Conservation (phyloP, 2,888 invertebrate species). For the Apantesis nais region DNA sequence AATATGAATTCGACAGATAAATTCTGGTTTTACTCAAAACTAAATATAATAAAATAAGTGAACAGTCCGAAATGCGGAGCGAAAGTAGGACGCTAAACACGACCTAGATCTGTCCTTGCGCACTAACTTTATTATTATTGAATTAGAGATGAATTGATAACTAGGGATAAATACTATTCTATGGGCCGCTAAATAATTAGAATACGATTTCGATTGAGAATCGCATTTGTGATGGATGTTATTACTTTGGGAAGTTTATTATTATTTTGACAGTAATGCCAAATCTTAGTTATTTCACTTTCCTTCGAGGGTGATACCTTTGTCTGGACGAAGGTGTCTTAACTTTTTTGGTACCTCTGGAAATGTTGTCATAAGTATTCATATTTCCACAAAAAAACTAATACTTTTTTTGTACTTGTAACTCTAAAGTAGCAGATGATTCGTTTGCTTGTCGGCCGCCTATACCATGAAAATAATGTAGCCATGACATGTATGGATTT, state of each 20-base stretch:
- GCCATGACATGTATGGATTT: too few species aligned
- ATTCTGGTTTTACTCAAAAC: not conserved
- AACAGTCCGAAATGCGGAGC: not conserved
- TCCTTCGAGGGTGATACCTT: too few species aligned
- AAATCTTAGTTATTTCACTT: too few species aligned
- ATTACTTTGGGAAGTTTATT: not conserved
- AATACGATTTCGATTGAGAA: not conserved
- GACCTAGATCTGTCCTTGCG: not conserved
- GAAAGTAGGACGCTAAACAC: not conserved
- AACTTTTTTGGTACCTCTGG: too few species aligned
- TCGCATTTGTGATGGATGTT: not conserved
- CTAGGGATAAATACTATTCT: not conserved
- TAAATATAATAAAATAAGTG: constrained; percentile 1
- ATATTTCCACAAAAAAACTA: too few species aligned
- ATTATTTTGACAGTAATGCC: not conserved
- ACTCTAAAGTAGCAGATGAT: too few species aligned
- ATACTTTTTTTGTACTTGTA: too few species aligned
- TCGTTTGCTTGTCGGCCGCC: too few species aligned
- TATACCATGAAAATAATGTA: too few species aligned
- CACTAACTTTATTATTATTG: not conserved
- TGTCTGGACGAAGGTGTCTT: too few species aligned
- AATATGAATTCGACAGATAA: not conserved
- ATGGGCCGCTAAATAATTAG: not conserved
- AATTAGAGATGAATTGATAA: not conserved
- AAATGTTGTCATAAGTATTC: too few species aligned